phyloP scores from a whole-genome alignment of 2,888 invertebrate species.

The Andrena flavipes region DNA sequence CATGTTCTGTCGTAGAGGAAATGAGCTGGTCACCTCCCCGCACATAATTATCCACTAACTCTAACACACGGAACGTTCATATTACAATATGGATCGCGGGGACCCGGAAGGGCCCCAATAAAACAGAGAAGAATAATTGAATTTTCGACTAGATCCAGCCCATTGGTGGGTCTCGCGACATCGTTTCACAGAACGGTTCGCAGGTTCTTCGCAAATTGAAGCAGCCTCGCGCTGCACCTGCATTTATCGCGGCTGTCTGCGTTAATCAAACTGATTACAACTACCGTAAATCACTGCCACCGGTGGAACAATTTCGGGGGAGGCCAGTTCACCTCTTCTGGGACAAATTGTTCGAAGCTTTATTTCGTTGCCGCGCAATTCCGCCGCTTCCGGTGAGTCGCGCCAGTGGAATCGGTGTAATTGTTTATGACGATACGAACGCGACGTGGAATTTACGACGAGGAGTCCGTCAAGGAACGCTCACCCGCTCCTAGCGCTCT shows the following conservation, averaged over 20 bases:
- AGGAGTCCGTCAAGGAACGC: constrained; percentile 2
- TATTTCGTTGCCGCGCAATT: constrained; percentile 48
- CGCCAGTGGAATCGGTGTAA: constrained; percentile 25
- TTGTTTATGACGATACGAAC: constrained; percentile 27
- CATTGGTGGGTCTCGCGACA: constrained; percentile 26
- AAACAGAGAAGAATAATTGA: neutral
- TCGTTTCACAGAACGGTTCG: constrained; percentile 23
- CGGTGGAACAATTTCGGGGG: constrained; percentile 56
- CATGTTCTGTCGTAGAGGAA: no score
- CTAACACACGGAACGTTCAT: neutral
- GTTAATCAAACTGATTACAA: constrained; percentile 64
- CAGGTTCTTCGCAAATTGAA: constrained; percentile 55
- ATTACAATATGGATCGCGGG: neutral
- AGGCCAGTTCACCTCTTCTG: constrained; percentile 54
- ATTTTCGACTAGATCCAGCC: constrained; percentile 24
- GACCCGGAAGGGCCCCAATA: neutral
- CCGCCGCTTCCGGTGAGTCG: constrained; percentile 9
- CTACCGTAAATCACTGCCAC: constrained; percentile 57
- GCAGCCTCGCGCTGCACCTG: constrained; percentile 40
- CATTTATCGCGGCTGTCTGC: constrained; percentile 61
- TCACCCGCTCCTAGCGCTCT: neutral
- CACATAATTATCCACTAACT: no score
- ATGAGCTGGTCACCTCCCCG: no score
- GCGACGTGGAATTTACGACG: constrained; percentile 8
- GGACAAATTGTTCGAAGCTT: constrained; percentile 59